Evolutionary conservation across 1,140 invertebrate species (phyloP).

Genomic region (Euura saliciscinereae): DNA sequence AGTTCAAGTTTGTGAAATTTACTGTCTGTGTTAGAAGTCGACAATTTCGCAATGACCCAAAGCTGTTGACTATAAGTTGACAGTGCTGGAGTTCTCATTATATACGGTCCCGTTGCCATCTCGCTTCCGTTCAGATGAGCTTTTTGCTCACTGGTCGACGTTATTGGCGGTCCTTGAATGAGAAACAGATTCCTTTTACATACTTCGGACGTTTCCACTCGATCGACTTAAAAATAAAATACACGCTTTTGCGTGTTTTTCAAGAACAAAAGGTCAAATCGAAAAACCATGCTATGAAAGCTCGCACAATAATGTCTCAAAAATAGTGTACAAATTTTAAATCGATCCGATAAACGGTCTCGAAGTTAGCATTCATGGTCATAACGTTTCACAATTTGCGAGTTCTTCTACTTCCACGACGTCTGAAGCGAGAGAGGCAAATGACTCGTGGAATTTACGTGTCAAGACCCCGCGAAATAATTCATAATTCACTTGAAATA

Average conservation of each 20-base stretch:
- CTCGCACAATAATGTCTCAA: background rate
- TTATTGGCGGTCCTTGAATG: constrained; percentile 84
- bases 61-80: constrained; percentile 91
- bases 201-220: background rate
- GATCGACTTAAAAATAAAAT: background rate
- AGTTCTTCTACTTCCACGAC: background rate
- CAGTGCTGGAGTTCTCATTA: constrained; percentile 81
- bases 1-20: constrained; percentile 29
- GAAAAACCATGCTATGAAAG: background rate
- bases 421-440: too few species aligned
- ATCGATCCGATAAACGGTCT: too few species aligned
- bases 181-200: background rate
- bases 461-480: too few species aligned
- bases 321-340: too few species aligned
- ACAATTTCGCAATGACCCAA: constrained; percentile 88
- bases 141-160: constrained; percentile 73
- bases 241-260: too few species aligned
- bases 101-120: constrained; percentile 83
- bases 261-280: too few species aligned
- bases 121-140: constrained; percentile 68
- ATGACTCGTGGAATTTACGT: too few species aligned
- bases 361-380: background rate
- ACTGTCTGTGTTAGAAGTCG: constrained; percentile 87
- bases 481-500: too few species aligned
- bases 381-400: background rate